Evolutionary conservation across 1,140 invertebrate species (phyloP).

Genomic region (Aphis craccivora): DNA sequence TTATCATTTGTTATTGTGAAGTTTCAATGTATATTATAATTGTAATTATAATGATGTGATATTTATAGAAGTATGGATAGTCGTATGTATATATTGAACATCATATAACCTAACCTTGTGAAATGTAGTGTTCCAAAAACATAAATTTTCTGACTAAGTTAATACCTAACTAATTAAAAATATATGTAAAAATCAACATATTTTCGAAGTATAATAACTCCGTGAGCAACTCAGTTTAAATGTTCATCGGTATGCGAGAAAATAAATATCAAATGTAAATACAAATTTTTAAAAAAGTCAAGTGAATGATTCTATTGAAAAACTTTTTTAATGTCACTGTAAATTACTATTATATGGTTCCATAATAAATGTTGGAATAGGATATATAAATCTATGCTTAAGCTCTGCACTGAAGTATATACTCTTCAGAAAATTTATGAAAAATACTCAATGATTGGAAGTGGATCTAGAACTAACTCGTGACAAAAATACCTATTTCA

Average conservation of each 20-base stretch:
- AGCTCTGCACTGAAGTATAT: neutral
- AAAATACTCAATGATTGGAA: neutral
- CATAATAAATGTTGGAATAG: neutral
- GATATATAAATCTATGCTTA: neutral
- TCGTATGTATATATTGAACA: too few relatives aligned
- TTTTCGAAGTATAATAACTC: too few relatives aligned
- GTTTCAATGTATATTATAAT: neutral
- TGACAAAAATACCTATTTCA: neutral
- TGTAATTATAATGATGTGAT: neutral
- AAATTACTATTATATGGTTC: too few relatives aligned
- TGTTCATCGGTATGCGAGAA: neutral
- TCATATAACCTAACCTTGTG: neutral
- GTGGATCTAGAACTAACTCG: neutral
- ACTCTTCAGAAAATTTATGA: neutral
- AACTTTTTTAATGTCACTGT: neutral
- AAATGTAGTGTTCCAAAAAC: too few relatives aligned
- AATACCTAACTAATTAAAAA: neutral
- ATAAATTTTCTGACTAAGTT: neutral
- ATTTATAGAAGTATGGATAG: neutral
- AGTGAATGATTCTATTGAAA: neutral
- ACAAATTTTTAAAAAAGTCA: neutral
- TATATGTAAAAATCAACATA: neutral
- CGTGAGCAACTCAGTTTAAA: neutral
- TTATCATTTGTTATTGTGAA: neutral
- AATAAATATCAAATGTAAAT: neutral